phyloP scores from a whole-genome alignment of 2,888 invertebrate genomes.

The Andrena bicolor region DNA sequence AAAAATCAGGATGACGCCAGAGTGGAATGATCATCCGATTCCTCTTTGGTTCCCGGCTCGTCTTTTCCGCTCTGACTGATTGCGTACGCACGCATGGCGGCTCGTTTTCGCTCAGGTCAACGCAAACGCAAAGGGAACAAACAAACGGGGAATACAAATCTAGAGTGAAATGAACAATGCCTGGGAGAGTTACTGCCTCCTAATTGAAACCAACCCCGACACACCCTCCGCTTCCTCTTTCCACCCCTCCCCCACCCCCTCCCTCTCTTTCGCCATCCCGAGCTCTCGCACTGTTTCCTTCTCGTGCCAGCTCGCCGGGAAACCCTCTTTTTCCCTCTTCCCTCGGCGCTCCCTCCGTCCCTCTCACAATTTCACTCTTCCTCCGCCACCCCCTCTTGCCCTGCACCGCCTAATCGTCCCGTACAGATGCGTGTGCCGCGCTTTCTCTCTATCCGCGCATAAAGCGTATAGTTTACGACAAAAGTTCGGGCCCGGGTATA shows the following conservation, averaged over 20 bases:
- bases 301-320: background rate
- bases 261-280: slow-evolving; percentile 21
- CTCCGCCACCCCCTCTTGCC: slow-evolving; percentile 46
- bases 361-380: slow-evolving; percentile 6
- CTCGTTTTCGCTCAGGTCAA: slow-evolving; percentile 74
- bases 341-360: slow-evolving; percentile 34
- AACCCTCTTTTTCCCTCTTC: slow-evolving; percentile 35
- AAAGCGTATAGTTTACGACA: slow-evolving; percentile 77
- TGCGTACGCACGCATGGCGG: slow-evolving; percentile 71
- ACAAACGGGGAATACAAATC: slow-evolving; percentile 84
- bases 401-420: slow-evolving; percentile 80
- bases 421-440: slow-evolving; percentile 82
- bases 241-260: slow-evolving; percentile 49
- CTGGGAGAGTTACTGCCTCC: slow-evolving; percentile 84
- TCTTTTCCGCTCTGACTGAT: slow-evolving; percentile 71
- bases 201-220: slow-evolving; percentile 83
- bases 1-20: slow-evolving; percentile 29
- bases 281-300: slow-evolving; percentile 31
- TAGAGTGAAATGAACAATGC: slow-evolving; percentile 85
- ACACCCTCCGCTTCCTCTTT: slow-evolving; percentile 70
- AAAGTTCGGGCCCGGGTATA: slow-evolving; percentile 72
- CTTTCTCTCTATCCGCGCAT: slow-evolving; percentile 74
- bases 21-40: slow-evolving; percentile 53
- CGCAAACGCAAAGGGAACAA: slow-evolving; percentile 77
- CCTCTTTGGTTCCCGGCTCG: slow-evolving; percentile 47